These are phyloP conservation scores for Furcifer pardalis DNA, from an alignment of 2,797 vertebrate genomes.

Conservation along the genomic window DNA sequence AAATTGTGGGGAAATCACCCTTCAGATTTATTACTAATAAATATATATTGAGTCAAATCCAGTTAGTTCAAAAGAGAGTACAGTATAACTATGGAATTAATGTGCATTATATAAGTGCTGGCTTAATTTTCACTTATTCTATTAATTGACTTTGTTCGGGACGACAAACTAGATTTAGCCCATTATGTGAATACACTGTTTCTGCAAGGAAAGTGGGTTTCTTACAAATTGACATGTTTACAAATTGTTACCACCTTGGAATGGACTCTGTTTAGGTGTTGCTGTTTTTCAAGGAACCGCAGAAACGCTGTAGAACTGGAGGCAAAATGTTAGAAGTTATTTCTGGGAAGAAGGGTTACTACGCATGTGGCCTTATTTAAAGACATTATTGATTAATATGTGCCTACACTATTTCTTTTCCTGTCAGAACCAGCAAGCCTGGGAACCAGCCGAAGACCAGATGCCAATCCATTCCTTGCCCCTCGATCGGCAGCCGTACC, in stretches of 20 bases:
- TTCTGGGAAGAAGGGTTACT: not conserved
- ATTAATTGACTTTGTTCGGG: no score
- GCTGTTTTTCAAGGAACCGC: not conserved
- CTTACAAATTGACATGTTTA: not conserved
- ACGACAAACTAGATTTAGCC: no score
- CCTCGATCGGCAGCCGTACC: slow-evolving; percentile 94
- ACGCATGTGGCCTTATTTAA: slow-evolving; percentile 7
- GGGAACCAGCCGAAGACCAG: slow-evolving; percentile 76
- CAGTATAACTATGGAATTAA: no score
- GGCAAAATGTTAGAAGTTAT: not conserved
- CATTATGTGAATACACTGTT: no score
- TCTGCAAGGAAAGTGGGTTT: not conserved
- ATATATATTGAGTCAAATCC: no score
- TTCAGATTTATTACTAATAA: not conserved
- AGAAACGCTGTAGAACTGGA: not conserved
- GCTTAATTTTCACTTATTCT: no score
- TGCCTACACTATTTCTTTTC: not conserved
- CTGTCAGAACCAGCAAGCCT: slow-evolving; percentile 70
- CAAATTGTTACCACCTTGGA: not conserved
- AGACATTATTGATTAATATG: not conserved
- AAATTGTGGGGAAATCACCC: not conserved
- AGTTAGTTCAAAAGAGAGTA: no score
- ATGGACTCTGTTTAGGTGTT: not conserved
- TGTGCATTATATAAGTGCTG: no score
- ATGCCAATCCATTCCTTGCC: slow-evolving; percentile 89